Evolutionary conservation across 1,140 invertebrate genomes (phyloP).

Genomic region (Homalodisca vitripennis): DNA sequence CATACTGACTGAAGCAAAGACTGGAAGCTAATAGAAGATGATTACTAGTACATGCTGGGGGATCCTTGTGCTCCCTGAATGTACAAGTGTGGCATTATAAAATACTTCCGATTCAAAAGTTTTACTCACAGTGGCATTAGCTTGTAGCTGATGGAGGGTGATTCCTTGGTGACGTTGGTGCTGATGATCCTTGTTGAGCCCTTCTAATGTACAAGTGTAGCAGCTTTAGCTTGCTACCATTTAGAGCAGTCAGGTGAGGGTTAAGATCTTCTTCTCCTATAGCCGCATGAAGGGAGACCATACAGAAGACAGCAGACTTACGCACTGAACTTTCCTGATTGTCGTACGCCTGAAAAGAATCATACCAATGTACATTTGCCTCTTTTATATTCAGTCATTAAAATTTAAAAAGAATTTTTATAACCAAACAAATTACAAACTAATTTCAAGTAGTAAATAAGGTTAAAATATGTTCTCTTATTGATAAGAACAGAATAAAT

Average conservation of each 20-base stretch:
- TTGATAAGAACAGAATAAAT: no score
- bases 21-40: neutral
- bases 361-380: no score
- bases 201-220: conserved; percentile 72
- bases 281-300: conserved; percentile 86
- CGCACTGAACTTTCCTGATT: conserved; percentile 83
- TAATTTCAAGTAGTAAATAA: no score
- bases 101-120: no score
- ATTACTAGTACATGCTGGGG: neutral
- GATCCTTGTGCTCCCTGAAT: neutral
- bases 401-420: no score
- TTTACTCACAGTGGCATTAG: conserved; percentile 14
- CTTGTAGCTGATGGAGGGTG: conserved; percentile 22
- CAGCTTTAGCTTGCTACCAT: conserved; percentile 80
- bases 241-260: conserved; percentile 74
- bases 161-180: conserved; percentile 42
- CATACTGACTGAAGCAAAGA: neutral
- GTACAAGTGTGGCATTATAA: no score
- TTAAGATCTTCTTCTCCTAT: conserved; percentile 81
- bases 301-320: conserved; percentile 93
- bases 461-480: no score
- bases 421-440: no score
- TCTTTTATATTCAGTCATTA: no score
- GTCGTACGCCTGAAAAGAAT: conserved; percentile 72
- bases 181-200: conserved; percentile 50